Conservation (phyloP, 2,888 invertebrate species). For the Caenorhabditis sp. region DNA sequence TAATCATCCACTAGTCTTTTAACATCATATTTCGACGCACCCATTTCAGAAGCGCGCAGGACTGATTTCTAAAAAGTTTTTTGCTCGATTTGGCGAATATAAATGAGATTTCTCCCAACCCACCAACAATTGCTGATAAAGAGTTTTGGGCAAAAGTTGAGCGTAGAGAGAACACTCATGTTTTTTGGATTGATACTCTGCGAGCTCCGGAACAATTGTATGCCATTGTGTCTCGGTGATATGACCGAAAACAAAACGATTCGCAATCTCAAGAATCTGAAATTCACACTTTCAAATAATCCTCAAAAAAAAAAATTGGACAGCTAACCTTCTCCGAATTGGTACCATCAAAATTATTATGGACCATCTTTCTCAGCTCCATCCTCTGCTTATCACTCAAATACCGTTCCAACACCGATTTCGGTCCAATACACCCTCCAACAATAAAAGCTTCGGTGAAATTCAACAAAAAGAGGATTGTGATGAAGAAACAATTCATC, state of each 20-base stretch:
- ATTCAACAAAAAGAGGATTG: no score
- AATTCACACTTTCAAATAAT: not conserved
- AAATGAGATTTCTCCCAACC: conserved; percentile 9
- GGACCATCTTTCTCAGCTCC: conserved; percentile 49
- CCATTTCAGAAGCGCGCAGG: conserved; percentile 49
- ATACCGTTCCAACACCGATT: conserved; percentile 46
- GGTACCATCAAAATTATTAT: conserved; percentile 51
- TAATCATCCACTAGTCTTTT: conserved; percentile 54
- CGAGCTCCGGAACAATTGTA: conserved; percentile 39
- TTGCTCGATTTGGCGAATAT: no score
- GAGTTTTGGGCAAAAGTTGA: conserved; percentile 48
- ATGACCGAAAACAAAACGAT: conserved; percentile 37
- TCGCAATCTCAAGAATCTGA: conserved; percentile 36
- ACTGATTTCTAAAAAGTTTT: conserved; percentile 52
- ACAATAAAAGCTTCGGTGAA: conserved; percentile 38
- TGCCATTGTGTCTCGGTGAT: conserved; percentile 44
- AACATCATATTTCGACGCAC: conserved; percentile 49
- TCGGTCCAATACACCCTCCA: conserved; percentile 57
- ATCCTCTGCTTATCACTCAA: conserved; percentile 44
- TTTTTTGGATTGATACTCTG: conserved; percentile 47
- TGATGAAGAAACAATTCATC: conserved; percentile 2
- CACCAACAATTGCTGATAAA: conserved; percentile 52
- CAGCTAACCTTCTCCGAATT: conserved; percentile 37
- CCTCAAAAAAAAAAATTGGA: not conserved
- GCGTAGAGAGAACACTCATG: conserved; percentile 58